phyloP scores from a whole-genome alignment of 2,888 invertebrate genomes.

The Drosophila rubida region DNA sequence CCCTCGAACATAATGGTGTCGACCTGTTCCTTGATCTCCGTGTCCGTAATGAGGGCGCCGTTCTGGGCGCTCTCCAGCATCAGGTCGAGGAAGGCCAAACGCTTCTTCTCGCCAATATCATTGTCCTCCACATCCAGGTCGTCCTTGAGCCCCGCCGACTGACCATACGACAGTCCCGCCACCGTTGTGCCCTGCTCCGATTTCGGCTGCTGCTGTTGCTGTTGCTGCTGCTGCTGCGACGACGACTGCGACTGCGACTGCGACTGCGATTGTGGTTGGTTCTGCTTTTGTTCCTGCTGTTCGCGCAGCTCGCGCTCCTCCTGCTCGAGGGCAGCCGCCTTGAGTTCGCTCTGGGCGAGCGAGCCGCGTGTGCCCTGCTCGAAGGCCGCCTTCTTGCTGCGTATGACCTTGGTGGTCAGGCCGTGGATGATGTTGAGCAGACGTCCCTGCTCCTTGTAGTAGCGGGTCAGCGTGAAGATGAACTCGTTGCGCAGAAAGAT shows the following conservation, averaged over 20 bases:
- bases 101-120: slow-evolving; percentile 92
- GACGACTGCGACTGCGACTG: neutral
- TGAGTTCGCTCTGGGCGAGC: slow-evolving; percentile 77
- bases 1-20: slow-evolving; percentile 95
- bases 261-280: neutral
- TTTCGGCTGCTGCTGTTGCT: neutral
- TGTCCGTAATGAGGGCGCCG: slow-evolving; percentile 89
- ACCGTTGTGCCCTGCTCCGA: slow-evolving; percentile 83
- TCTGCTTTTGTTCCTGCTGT: slow-evolving; percentile 13
- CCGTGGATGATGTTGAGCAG: slow-evolving; percentile 92
- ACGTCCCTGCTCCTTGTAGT: slow-evolving; percentile 90
- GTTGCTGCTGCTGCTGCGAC: slow-evolving; percentile 1
- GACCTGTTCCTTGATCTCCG: slow-evolving; percentile 93
- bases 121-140: slow-evolving; percentile 92
- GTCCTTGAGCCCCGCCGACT: slow-evolving; percentile 90
- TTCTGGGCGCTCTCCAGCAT: slow-evolving; percentile 92
- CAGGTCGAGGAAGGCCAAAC: slow-evolving; percentile 94
- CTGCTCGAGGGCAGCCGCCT: slow-evolving; percentile 62
- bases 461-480: slow-evolving; percentile 90
- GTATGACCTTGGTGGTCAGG: slow-evolving; percentile 91
- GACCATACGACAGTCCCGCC: slow-evolving; percentile 90
- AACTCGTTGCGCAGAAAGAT: slow-evolving; percentile 92
- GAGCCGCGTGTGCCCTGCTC: slow-evolving; percentile 87
- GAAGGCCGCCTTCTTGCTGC: slow-evolving; percentile 91
- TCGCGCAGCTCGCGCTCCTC: slow-evolving; percentile 44